Evolutionary conservation across 2,888 invertebrate species (phyloP), one percentile per base, ranked within the genome.

Genomic region (Ennomos erosarius): DNA sequence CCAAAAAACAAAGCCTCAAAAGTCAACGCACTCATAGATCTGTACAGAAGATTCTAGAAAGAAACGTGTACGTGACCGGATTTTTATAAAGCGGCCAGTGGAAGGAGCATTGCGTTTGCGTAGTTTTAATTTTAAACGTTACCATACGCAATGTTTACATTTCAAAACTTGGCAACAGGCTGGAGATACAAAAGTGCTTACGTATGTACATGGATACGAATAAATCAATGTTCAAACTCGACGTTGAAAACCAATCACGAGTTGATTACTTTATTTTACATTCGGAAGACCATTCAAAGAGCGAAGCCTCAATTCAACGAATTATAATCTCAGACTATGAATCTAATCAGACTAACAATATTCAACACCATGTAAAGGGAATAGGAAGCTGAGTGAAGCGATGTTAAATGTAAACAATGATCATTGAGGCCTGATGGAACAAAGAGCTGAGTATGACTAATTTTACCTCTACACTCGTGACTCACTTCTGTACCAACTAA

Each of bases 401-500:
- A 46, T 51, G 55, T 50, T 38, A 55, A 66, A 66, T 68, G 68
- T 70, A 73, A 78, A 71, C 69, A 69, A 67, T 65, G 74, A 74
- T 71, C 72, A 64, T 35, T 65, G 67, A 70, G 67, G 74, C 64
- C 65, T 67, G 69, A 68, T 75, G 71, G 70, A 78, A 82, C 82
- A 82, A 81, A 82, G 82, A 76, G 70, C 64, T 47, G 49, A 43
- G 68, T 73, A 79, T 82, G 82, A 82, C 82, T 83, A 82, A 83
- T 81, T 79, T 76, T 72, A 40, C 55, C 11, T 52, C 43, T 39
- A 76, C 74, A 71, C 72, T 70, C 66, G 77, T 82, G 82, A 82
- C 70, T 82, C 83, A 82, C 63, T 61, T 74, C 67, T 75, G 74
- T 73, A 82, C 79, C 82, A 81, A 83, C 79, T 82, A 81, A 83